Conservation (phyloP, 1,140 invertebrate species). For the Atta colombica region DNA sequence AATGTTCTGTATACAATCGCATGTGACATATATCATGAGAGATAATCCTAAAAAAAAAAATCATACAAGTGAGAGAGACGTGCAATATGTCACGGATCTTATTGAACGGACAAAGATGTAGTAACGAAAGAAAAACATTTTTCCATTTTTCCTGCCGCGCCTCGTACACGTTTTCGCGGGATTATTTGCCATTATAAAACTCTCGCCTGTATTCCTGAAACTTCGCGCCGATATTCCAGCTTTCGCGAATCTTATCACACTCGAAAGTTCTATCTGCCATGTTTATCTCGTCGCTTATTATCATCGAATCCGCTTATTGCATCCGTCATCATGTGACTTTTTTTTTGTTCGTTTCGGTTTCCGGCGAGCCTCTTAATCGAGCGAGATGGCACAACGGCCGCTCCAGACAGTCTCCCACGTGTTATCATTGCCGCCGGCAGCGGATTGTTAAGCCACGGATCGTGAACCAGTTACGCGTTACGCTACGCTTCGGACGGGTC, state of each 20-base stretch:
- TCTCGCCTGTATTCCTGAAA: too few relatives aligned
- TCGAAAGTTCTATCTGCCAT: not conserved
- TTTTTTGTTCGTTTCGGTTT: not conserved
- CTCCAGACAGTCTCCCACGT: constrained; percentile 47
- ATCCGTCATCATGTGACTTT: not conserved
- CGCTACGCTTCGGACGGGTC: constrained; percentile 44
- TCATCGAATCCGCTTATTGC: not conserved
- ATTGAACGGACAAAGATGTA: not conserved
- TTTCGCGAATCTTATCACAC: not conserved
- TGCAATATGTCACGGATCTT: not conserved
- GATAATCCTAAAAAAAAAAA: not conserved
- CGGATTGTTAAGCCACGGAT: constrained; percentile 43
- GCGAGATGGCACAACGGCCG: not conserved
- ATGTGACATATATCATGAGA: not conserved
- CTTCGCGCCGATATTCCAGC: not conserved
- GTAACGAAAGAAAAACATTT: not conserved
- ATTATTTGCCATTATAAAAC: not conserved
- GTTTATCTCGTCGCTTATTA: not conserved
- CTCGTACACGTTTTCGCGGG: not conserved
- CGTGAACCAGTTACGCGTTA: constrained; percentile 42
- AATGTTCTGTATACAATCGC: not conserved
- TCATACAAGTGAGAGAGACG: not conserved
- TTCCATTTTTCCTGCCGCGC: not conserved
- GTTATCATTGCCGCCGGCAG: constrained; percentile 50
- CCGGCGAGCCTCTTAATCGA: constrained; percentile 9